These are phyloP conservation scores for Pseudomyrmex pallidus DNA, from an alignment of 1,140 invertebrate genomes.

Conservation along the genomic window DNA sequence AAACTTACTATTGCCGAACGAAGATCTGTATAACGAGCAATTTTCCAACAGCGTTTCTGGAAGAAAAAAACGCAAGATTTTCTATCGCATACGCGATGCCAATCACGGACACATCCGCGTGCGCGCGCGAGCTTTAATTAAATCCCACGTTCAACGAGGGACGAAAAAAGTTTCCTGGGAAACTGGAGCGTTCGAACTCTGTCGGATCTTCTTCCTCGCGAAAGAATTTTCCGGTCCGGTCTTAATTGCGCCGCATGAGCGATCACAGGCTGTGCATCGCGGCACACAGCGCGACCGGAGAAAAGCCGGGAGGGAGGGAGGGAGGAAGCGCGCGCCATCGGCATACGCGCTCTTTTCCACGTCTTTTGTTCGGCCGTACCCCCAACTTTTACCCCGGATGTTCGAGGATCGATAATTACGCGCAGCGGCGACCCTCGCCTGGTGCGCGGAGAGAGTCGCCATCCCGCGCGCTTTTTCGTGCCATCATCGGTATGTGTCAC, in stretches of 20 bases:
- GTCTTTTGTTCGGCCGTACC: no score
- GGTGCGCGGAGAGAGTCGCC: constrained; percentile 11
- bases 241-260: constrained; percentile 18
- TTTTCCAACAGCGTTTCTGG: not conserved
- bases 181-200: constrained; percentile 23
- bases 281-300: not conserved
- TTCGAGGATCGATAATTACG: not conserved
- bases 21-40: not conserved
- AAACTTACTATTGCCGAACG: not conserved
- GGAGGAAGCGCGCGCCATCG: not conserved
- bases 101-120: not conserved
- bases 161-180: constrained; percentile 1
- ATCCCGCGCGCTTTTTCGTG: not conserved
- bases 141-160: constrained; percentile 25
- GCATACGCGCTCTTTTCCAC: not conserved
- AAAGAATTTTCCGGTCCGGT: constrained; percentile 28
- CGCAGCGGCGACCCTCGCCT: not conserved
- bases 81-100: not conserved
- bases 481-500: constrained; percentile 1
- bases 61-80: not conserved
- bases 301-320: not conserved
- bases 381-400: not conserved
- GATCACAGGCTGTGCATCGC: not conserved
- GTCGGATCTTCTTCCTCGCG: constrained; percentile 26
- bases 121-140: constrained; percentile 27